Percentiles rank a stretch among this genome's conserved stretches.
These are phyloP conservation scores for Spea bombifrons DNA, from an alignment of 2,113 vertebrate genomes.

Conservation along the genomic window DNA sequence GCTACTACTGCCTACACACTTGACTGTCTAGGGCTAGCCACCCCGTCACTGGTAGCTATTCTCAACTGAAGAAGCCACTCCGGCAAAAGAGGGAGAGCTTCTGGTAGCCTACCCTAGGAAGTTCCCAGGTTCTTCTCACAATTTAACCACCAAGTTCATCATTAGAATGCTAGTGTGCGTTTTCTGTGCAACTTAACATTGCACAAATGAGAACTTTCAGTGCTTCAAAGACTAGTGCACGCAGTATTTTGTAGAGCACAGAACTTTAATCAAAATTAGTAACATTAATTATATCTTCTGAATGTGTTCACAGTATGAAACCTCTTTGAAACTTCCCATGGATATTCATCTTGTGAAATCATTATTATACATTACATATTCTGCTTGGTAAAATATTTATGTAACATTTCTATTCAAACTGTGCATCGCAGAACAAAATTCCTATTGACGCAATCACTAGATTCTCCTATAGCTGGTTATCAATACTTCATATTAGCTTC, in stretches of 20 bases:
- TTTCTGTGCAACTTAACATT: neutral
- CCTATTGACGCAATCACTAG: slow-evolving; percentile 18
- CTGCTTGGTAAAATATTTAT: slow-evolving; percentile 29
- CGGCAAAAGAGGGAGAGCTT: too few species aligned
- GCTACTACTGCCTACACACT: too few species aligned
- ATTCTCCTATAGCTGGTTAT: slow-evolving; percentile 30
- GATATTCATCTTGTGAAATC: neutral
- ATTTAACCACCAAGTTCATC: neutral
- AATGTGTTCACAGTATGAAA: slow-evolving; percentile 8
- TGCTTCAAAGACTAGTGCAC: neutral
- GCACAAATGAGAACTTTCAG: neutral
- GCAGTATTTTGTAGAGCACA: neutral
- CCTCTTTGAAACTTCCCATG: neutral
- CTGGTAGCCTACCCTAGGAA: too few species aligned
- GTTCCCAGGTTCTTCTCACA: neutral
- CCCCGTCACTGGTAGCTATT: too few species aligned
- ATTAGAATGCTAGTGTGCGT: neutral
- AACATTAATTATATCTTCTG: slow-evolving; percentile 20
- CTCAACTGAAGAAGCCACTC: too few species aligned
- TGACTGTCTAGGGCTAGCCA: too few species aligned
- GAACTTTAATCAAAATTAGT: slow-evolving; percentile 12
- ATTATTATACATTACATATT: slow-evolving; percentile 11
- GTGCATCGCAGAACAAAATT: slow-evolving; percentile 5
- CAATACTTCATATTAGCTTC: slow-evolving; percentile 45
- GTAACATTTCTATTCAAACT: slow-evolving; percentile 12